Percentiles rank a stretch among this genome's conserved stretches.
Evolutionary conservation across 2,113 vertebrate species (phyloP).

Genomic region (Nesogale talazaci): DNA sequence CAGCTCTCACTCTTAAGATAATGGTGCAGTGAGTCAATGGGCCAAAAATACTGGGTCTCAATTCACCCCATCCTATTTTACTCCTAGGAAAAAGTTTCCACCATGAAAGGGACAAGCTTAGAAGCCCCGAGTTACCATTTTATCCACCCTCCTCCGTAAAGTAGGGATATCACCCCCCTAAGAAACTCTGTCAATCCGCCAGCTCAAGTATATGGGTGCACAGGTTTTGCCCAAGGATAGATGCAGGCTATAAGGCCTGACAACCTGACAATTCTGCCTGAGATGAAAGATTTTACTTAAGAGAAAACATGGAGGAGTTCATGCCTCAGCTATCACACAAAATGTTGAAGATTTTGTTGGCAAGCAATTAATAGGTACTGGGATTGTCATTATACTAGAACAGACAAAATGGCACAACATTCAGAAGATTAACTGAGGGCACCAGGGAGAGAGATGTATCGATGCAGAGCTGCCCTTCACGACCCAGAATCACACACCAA

Average conservation of each 20-base stretch:
- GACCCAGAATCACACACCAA: not conserved
- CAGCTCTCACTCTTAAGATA: too few species aligned
- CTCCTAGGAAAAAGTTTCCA: not conserved
- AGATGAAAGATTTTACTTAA: too few species aligned
- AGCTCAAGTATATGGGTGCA: not conserved
- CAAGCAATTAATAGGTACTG: not conserved
- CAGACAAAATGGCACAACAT: constrained; percentile 3
- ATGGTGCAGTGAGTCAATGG: not conserved
- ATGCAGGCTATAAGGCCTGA: not conserved
- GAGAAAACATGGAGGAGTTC: too few species aligned
- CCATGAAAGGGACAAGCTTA: not conserved
- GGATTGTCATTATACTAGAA: not conserved
- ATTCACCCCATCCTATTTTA: not conserved
- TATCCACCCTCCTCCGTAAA: not conserved
- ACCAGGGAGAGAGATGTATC: not conserved
- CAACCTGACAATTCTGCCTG: too few species aligned
- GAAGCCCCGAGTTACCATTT: not conserved
- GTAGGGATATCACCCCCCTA: not conserved
- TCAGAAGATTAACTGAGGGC: not conserved
- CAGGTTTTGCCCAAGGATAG: not conserved
- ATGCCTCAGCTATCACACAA: too few species aligned
- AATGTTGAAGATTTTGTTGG: too few species aligned
- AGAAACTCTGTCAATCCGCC: not conserved
- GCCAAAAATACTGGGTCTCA: not conserved
- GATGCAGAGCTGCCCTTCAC: not conserved